Percentiles rank a stretch among this genome's conserved stretches.
These are phyloP conservation scores for Sterrhoptilus dennistouni DNA, from an alignment of 2,113 vertebrate genomes.

Conservation along the genomic window DNA sequence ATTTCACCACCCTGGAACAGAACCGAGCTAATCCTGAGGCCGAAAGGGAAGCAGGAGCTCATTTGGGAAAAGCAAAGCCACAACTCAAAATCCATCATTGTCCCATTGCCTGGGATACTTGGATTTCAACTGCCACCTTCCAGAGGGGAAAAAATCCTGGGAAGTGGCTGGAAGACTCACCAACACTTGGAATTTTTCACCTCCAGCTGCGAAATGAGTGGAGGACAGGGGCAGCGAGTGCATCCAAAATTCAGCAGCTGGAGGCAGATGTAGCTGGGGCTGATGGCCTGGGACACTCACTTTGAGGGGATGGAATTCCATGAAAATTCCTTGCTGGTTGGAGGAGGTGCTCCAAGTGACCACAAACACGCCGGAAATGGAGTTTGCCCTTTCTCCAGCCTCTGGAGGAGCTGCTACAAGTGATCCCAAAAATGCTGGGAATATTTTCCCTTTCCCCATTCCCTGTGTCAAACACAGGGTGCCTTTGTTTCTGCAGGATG, in stretches of 20 bases:
- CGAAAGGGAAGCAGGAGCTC: fast-evolving
- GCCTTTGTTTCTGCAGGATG: neutral
- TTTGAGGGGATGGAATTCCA: neutral
- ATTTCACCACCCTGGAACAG: fast-evolving
- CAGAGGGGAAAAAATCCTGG: fast-evolving
- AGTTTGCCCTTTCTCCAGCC: neutral
- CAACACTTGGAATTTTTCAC: neutral
- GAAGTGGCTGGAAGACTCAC: neutral
- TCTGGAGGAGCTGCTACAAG: neutral
- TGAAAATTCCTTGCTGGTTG: fast-evolving
- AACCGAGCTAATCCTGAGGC: fast-evolving
- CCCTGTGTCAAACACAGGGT: fast-evolving
- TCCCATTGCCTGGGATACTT: fast-evolving
- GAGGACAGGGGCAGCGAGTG: fast-evolving
- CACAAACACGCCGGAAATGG: fast-evolving
- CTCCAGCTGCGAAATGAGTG: fast-evolving
- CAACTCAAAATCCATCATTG: fast-evolving
- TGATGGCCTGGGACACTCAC: fast-evolving
- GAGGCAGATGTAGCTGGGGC: neutral
- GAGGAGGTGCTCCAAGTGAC: neutral
- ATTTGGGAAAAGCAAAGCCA: neutral
- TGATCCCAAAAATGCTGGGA: fast-evolving
- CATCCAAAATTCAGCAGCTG: neutral
- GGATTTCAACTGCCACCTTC: neutral
- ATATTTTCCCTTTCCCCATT: neutral